These are phyloP conservation scores for Mastomys natalensis DNA, from an alignment of 2,113 vertebrate species.

Conservation along the genomic window DNA sequence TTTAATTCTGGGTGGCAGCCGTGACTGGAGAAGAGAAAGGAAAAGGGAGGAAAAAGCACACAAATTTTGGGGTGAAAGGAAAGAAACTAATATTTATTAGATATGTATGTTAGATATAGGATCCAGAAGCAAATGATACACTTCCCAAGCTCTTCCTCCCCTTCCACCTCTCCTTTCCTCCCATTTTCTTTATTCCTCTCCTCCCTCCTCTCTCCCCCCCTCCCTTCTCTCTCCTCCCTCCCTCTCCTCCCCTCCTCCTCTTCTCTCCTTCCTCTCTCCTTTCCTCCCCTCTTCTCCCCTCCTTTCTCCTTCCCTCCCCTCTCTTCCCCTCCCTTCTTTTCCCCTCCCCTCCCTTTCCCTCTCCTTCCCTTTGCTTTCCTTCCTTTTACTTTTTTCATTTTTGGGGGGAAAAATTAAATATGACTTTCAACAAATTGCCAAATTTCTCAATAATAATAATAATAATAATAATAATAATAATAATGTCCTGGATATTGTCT, in stretches of 20 bases:
- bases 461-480: no score
- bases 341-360: neutral
- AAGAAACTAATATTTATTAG: neutral
- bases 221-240: no score
- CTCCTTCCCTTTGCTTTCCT: no score
- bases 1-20: slow-evolving; percentile 5
- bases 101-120: neutral
- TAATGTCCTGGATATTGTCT: neutral
- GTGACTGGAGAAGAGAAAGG: neutral
- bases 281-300: rapidly evolving
- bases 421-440: slow-evolving; percentile 19
- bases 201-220: neutral
- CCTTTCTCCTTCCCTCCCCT: neutral
- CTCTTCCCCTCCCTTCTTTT: no score
- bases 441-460: neutral
- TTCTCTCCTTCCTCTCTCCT: no score
- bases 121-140: neutral
- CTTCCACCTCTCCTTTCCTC: neutral
- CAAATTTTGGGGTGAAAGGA: neutral
- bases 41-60: neutral
- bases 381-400: neutral
- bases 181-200: neutral
- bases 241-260: no score
- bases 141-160: neutral
- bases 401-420: slow-evolving; percentile 7